phyloP scores from a whole-genome alignment of 2,888 invertebrate genomes.

The Parthenolecanium corni region DNA sequence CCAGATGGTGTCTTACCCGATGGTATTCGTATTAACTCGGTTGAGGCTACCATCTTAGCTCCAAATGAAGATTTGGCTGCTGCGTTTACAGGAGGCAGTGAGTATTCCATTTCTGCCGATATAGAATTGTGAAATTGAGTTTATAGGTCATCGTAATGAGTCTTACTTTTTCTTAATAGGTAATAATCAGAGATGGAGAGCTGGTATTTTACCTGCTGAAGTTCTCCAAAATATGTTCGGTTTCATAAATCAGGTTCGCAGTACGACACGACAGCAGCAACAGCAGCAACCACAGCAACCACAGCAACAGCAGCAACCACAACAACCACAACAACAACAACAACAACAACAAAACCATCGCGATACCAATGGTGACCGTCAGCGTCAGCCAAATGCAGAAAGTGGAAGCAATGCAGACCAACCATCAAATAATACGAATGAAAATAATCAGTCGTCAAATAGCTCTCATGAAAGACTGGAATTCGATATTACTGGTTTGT shows the following conservation, averaged over 20 bases:
- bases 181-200: constrained; percentile 16
- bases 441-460: not conserved
- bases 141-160: no score
- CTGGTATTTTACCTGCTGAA: constrained; percentile 5
- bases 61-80: constrained; percentile 15
- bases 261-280: not conserved
- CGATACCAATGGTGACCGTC: not conserved
- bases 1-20: constrained; percentile 15
- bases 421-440: not conserved
- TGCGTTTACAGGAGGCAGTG: constrained; percentile 2
- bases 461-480: constrained; percentile 6
- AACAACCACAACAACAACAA: constrained; percentile 31
- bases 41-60: constrained; percentile 39
- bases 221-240: constrained; percentile 21
- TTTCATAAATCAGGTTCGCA: constrained; percentile 16
- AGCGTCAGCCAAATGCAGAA: not conserved
- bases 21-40: constrained; percentile 38
- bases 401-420: not conserved
- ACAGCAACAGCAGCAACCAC: constrained; percentile 8
- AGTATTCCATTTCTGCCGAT: not conserved
- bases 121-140: no score
- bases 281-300: constrained; percentile 27
- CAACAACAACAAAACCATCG: constrained; percentile 22
- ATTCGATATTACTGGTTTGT: constrained; percentile 6
- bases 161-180: not conserved